phyloP scores from a whole-genome alignment of 2,113 vertebrate species.

The Numenius arquata region DNA sequence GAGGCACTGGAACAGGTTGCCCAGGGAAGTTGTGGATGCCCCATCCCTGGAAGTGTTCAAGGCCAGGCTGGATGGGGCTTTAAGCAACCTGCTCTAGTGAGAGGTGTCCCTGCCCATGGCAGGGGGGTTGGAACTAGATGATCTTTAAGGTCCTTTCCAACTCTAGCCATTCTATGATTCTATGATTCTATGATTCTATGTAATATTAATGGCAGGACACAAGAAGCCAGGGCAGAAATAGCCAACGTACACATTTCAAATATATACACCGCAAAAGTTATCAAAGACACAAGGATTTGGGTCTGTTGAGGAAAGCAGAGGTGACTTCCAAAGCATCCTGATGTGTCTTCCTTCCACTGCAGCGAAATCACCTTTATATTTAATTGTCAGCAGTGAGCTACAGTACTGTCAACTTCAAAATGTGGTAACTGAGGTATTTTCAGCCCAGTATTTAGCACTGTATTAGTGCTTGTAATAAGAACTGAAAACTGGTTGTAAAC shows the following conservation, averaged over 20 bases:
- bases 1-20: too few relatives aligned
- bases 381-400: neutral
- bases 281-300: neutral
- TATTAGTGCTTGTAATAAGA: neutral
- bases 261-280: accelerated
- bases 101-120: too few relatives aligned
- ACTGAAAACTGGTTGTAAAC: neutral
- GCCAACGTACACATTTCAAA: neutral
- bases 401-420: neutral
- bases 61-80: too few relatives aligned
- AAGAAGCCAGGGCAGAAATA: neutral
- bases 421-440: neutral
- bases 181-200: too few relatives aligned
- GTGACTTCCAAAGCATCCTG: neutral
- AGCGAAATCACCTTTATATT: neutral
- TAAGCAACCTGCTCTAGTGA: too few relatives aligned
- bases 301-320: neutral
- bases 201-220: neutral
- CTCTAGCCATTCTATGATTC: too few relatives aligned
- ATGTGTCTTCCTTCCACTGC: neutral
- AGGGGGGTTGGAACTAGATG: too few relatives aligned
- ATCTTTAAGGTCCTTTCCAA: too few relatives aligned
- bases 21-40: too few relatives aligned
- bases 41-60: too few relatives aligned
- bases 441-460: neutral